Evolutionary conservation across 2,888 invertebrate species (phyloP), one percentile per base, ranked within the genome.

Genomic region (Diplazon laetatorius): DNA sequence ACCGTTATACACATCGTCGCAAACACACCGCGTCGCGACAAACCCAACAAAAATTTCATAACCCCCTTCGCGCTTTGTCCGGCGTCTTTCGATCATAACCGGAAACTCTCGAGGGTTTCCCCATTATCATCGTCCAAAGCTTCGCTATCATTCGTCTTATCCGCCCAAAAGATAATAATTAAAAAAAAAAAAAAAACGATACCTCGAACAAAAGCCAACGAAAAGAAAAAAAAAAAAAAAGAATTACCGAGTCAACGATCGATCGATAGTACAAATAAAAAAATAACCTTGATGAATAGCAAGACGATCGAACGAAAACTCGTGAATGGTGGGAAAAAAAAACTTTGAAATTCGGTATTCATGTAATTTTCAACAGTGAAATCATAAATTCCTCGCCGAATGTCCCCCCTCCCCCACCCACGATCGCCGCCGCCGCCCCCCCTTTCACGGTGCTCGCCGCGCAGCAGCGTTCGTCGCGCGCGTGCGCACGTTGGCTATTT

Each of bases 311-410:
- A 44, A 44, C 46, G 42, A 46, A 18, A 72, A 16, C 44, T 52
- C 22, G 42, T 16, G 39, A n/a, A n/a, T n/a, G n/a, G n/a, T n/a
- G n/a, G n/a, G n/a, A n/a, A n/a, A n/a, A n/a, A n/a, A n/a, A 46
- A 35, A 60, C 65, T 73, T 73, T 42, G n/a, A n/a, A 39, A 62
- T 78, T 50, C 42, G n/a, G n/a, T 44, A 75, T 66, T 35, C 55
- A 78, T 76, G 55, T 63, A 55, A 78, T 76, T 80, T 14, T 80
- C 71, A 76, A 76, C 76, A 72, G 78, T 81, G 71, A 74, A 73
- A 70, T 77, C 76, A 75, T 66, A 77, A 81, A 78, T 81, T 82
- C 73, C 74, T 78, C 77, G 78, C 66, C 44, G 78, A 76, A 71
- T 69, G 73, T 81, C 66, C 75, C 59, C 14, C 46, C n/a, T n/a